phyloP scores from a whole-genome alignment of 2,797 vertebrate species.

The Denticeps clupeoides region DNA sequence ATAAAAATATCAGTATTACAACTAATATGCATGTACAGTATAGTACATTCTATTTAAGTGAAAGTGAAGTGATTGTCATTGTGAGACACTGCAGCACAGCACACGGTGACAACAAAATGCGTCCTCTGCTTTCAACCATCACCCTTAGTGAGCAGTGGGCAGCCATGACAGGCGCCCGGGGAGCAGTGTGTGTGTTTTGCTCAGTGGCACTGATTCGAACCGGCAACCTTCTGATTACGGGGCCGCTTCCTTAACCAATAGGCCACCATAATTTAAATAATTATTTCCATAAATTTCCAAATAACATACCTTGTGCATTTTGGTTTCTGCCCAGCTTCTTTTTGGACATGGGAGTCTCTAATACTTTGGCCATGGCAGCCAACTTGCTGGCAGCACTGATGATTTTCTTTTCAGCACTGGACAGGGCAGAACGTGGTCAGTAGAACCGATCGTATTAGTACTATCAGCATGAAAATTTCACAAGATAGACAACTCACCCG shows the following conservation, averaged over 20 bases:
- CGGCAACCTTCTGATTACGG: too few species aligned
- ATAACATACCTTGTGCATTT: slow-evolving; percentile 37
- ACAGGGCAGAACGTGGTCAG: slow-evolving; percentile 8
- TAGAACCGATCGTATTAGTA: background rate
- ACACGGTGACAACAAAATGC: too few species aligned
- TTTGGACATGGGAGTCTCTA: slow-evolving; percentile 72
- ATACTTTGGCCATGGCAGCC: slow-evolving; percentile 80
- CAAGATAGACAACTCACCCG: background rate
- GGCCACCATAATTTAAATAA: background rate
- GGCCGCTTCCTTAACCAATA: too few species aligned
- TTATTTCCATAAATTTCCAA: background rate
- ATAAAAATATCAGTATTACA: background rate
- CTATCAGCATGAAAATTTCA: background rate
- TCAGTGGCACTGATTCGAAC: too few species aligned
- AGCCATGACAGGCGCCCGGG: too few species aligned
- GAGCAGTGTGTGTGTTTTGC: too few species aligned
- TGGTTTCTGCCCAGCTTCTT: slow-evolving; percentile 40
- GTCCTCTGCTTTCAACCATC: too few species aligned
- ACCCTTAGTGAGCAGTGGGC: too few species aligned
- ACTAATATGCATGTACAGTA: background rate
- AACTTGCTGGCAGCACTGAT: slow-evolving; percentile 86
- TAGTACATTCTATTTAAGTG: too few species aligned
- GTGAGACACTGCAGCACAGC: too few species aligned
- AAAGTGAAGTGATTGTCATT: too few species aligned
- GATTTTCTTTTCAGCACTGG: slow-evolving; percentile 89